phyloP scores from a whole-genome alignment of 2,113 vertebrate genomes.

The Pygoscelis antarcticus region DNA sequence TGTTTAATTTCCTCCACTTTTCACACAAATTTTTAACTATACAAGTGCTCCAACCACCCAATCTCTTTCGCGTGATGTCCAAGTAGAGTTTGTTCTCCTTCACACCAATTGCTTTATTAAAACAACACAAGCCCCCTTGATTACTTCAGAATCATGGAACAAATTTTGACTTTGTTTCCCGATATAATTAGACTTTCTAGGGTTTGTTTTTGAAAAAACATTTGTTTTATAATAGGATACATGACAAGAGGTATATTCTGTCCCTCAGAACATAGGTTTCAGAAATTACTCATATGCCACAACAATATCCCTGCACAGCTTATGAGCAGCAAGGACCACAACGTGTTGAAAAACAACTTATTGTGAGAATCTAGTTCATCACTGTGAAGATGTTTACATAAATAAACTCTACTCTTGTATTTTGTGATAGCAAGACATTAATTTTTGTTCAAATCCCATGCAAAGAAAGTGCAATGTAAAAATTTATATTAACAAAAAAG shows the following conservation, averaged over 20 bases:
- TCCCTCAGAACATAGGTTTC: neutral
- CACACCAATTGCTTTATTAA: neutral
- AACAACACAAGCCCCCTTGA: neutral
- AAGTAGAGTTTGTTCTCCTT: neutral
- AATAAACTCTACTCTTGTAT: slow-evolving; percentile 32
- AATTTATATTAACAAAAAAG: slow-evolving; percentile 6
- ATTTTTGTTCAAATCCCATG: slow-evolving; percentile 47
- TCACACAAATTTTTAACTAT: neutral
- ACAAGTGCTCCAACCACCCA: neutral
- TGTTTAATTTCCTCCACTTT: neutral
- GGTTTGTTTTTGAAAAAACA: neutral
- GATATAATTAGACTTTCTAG: neutral
- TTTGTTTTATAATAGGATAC: neutral
- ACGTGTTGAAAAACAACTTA: slow-evolving; percentile 46
- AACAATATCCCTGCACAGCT: neutral
- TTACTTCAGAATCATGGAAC: neutral
- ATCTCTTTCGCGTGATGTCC: neutral
- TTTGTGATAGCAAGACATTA: neutral
- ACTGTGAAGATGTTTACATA: slow-evolving; percentile 20
- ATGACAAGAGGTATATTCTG: neutral
- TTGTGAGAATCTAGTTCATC: slow-evolving; percentile 6
- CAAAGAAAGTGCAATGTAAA: slow-evolving; percentile 55
- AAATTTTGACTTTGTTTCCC: neutral
- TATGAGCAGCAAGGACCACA: slow-evolving; percentile 22
- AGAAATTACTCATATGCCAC: slow-evolving; percentile 44